These are phyloP conservation scores for Bubo blakistoni DNA, from an alignment of 2,113 vertebrate genomes.

Conservation along the genomic window DNA sequence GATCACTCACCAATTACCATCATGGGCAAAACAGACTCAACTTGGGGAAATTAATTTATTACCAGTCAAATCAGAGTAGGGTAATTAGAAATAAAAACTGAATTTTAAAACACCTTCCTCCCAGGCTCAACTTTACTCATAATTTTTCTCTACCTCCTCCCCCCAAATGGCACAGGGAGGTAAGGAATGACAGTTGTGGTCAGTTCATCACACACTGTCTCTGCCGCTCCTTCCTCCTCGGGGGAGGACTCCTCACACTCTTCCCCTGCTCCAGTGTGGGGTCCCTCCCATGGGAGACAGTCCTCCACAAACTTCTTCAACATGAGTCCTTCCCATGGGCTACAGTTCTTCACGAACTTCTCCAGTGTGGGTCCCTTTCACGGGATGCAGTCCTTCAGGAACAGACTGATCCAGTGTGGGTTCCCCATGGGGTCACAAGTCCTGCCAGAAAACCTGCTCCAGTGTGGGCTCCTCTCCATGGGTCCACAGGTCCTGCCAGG, in stretches of 20 bases:
- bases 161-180: rapidly evolving
- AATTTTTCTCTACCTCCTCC: background rate
- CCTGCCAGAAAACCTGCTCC: background rate
- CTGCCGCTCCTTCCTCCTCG: background rate
- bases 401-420: too few species aligned
- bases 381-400: too few species aligned
- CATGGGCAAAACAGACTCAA: background rate
- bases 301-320: background rate
- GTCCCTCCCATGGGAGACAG: background rate
- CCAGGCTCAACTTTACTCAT: background rate
- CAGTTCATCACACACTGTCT: background rate
- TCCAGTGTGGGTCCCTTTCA: background rate
- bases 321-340: background rate
- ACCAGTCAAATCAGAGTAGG: background rate
- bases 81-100: background rate
- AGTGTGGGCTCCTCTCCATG: background rate
- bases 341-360: background rate
- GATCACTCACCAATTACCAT: background rate
- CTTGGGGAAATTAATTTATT: background rate
- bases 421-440: background rate
- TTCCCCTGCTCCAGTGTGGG: background rate
- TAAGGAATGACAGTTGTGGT: rapidly evolving
- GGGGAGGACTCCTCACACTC: background rate
- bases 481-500: background rate
- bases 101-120: background rate